Percentiles rank a stretch among this genome's conserved stretches.
These are phyloP conservation scores for Mythimna vitellina DNA, from an alignment of 2,888 invertebrate species.

Conservation along the genomic window DNA sequence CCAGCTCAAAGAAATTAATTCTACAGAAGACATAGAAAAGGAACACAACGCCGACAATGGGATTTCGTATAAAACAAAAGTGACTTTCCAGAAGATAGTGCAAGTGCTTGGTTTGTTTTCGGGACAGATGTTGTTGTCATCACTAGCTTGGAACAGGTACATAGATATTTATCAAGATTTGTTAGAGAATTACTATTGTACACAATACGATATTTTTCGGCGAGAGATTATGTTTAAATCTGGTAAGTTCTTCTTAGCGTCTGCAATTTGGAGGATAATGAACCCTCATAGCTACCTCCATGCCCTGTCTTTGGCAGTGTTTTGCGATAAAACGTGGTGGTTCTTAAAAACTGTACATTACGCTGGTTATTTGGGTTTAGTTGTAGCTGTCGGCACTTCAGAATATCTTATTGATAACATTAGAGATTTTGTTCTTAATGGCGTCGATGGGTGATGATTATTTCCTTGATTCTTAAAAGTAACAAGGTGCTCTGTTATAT, in stretches of 20 bases:
- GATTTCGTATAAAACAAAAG: slow-evolving; percentile 92
- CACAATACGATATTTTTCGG: slow-evolving; percentile 86
- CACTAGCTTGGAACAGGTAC: slow-evolving; percentile 96
- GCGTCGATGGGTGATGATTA: slow-evolving; percentile 69
- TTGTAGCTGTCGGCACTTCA: slow-evolving; percentile 92
- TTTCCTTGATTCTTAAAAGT: slow-evolving; percentile 3
- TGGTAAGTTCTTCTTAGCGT: slow-evolving; percentile 93
- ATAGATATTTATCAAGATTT: slow-evolving; percentile 95
- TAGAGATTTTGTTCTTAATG: slow-evolving; percentile 72
- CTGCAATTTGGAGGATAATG: slow-evolving; percentile 94
- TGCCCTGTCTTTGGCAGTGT: slow-evolving; percentile 93
- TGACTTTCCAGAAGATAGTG: slow-evolving; percentile 92
- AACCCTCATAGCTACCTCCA: slow-evolving; percentile 95
- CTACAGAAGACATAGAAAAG: slow-evolving; percentile 86
- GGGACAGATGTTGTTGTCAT: slow-evolving; percentile 93
- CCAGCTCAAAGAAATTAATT: slow-evolving; percentile 84
- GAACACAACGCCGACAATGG: slow-evolving; percentile 86
- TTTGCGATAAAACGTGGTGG: slow-evolving; percentile 95
- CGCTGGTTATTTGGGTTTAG: slow-evolving; percentile 92
- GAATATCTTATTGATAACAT: slow-evolving; percentile 91
- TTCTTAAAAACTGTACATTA: slow-evolving; percentile 93
- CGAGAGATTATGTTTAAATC: slow-evolving; percentile 92
- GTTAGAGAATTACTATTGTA: slow-evolving; percentile 90
- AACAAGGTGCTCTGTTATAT: slow-evolving; percentile 52
- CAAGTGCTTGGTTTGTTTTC: slow-evolving; percentile 92